Conservation (phyloP, 2,888 invertebrate genomes). For the Lasioglossum oenotherae region DNA sequence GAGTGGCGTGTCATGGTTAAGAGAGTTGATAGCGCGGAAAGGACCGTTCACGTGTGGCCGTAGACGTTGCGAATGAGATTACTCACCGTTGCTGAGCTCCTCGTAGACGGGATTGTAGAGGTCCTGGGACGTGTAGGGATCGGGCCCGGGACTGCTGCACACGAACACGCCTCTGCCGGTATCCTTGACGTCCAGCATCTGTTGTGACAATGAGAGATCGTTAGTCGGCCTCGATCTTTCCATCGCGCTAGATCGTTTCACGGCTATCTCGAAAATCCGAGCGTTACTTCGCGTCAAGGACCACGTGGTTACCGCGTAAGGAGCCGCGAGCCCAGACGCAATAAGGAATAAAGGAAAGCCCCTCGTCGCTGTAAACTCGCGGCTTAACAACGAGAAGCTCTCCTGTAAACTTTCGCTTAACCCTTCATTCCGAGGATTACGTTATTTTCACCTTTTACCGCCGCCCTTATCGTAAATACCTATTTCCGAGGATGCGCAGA, state of each 20-base stretch:
- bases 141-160: slow-evolving; percentile 87
- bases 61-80: background rate
- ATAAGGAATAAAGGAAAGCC: slow-evolving; percentile 60
- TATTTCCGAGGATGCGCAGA: background rate
- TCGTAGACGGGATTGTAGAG: slow-evolving; percentile 93
- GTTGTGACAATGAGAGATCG: slow-evolving; percentile 62
- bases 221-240: slow-evolving; percentile 17
- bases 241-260: background rate
- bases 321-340: slow-evolving; percentile 22
- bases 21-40: background rate
- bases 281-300: slow-evolving; percentile 24
- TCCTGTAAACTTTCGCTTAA: slow-evolving; percentile 11
- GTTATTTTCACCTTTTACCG: background rate
- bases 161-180: slow-evolving; percentile 80
- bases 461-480: background rate
- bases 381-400: slow-evolving; percentile 46
- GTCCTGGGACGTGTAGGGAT: slow-evolving; percentile 88
- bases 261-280: slow-evolving; percentile 17
- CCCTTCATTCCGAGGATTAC: slow-evolving; percentile 19
- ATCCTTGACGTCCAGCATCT: slow-evolving; percentile 83
- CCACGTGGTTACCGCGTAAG: slow-evolving; percentile 25
- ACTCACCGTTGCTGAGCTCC: slow-evolving; percentile 90
- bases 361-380: slow-evolving; percentile 58
- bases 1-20: background rate
- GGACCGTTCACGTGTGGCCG: background rate